Evolutionary conservation across 2,888 invertebrate genomes (phyloP), one percentile per base, ranked within the genome.

Genomic region (Proisotoma minuta): DNA sequence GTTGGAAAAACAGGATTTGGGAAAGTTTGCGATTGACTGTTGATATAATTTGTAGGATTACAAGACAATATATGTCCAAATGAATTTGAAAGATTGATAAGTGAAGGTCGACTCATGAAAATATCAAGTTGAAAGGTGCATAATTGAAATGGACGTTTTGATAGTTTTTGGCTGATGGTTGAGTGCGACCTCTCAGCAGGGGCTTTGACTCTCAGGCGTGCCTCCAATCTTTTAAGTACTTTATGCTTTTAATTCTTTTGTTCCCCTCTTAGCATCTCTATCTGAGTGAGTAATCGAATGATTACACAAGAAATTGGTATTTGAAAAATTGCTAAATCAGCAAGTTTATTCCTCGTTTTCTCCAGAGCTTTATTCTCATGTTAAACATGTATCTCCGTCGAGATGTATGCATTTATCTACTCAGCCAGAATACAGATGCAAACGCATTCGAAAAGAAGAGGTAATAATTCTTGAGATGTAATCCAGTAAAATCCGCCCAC

Each of bases 131-230:
- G 60, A 68, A 65, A 60, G 65, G 63, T 59, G 34, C 49, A 62
- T 63, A 68, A 70, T 66, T 51, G 54, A 62, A 56, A 59, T 67
- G 60, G 71, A 71, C 65, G 67, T 57, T 69, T 71, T 61, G 64
- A 71, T 69, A 68, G 69, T 71, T 71, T 71, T 62, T 60, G 59
- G 57, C 62, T 60, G 62, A 62, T 63, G 66, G 60, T 59, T 60
- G 61, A 63, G 59, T 64, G 59, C 62, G 68, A 67, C 71, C 68
- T 69, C 71, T 65, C 69, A 69, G 69, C 67, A 60, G 68, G 71
- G 65, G 66, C n/a, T 5, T 63, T 69, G 69, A 69, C 67, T 65
- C 59, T 59, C 61, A 67, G 71, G 69, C 69, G 68, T 67, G 69
- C 67, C 59, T 67, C 63, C 64, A 67, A n/a, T n/a, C n/a, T n/a